Percentiles rank a stretch among this genome's conserved stretches.
phyloP scores from a whole-genome alignment of 2,888 invertebrate species.

The Lasioglossum malachurum region DNA sequence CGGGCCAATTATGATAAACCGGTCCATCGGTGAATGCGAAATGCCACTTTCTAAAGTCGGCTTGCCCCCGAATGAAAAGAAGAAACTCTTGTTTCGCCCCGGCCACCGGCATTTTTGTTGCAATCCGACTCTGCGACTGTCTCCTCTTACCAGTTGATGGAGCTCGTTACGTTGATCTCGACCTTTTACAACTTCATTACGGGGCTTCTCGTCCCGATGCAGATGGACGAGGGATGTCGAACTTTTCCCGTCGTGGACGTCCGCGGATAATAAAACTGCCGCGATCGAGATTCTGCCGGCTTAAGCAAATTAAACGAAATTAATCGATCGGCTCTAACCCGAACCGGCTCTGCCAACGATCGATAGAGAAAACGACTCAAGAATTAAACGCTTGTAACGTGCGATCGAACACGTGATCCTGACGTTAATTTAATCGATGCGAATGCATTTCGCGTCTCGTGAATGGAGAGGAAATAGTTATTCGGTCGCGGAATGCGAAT shows the following conservation, averaged over 20 bases:
- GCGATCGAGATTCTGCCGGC: neutral
- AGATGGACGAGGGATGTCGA: conserved; percentile 2
- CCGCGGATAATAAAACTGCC: neutral
- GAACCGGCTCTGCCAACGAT: neutral
- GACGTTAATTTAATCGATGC: too few relatives aligned
- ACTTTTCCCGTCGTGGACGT: neutral
- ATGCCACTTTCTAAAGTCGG: conserved; percentile 61
- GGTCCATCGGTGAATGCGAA: conserved; percentile 66
- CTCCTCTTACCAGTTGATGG: conserved; percentile 18
- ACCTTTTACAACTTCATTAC: conserved; percentile 45
- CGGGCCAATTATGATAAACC: conserved; percentile 62
- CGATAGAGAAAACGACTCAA: conserved; percentile 8
- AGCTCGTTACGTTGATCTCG: conserved; percentile 37
- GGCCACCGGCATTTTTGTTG: conserved; percentile 18
- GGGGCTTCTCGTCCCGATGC: neutral
- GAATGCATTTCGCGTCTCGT: too few relatives aligned
- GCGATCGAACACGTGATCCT: too few relatives aligned
- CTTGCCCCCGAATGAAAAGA: conserved; percentile 44
- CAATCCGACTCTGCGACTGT: conserved; percentile 20
- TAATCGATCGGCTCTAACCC: neutral
- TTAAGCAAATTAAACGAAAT: neutral
- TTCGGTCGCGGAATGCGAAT: too few relatives aligned
- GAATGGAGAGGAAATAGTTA: too few relatives aligned
- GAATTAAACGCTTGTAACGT: neutral
- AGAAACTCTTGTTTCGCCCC: conserved; percentile 43